Evolutionary conservation across 2,888 invertebrate genomes (phyloP).

Genomic region (Pyrrhosoma nymphula): DNA sequence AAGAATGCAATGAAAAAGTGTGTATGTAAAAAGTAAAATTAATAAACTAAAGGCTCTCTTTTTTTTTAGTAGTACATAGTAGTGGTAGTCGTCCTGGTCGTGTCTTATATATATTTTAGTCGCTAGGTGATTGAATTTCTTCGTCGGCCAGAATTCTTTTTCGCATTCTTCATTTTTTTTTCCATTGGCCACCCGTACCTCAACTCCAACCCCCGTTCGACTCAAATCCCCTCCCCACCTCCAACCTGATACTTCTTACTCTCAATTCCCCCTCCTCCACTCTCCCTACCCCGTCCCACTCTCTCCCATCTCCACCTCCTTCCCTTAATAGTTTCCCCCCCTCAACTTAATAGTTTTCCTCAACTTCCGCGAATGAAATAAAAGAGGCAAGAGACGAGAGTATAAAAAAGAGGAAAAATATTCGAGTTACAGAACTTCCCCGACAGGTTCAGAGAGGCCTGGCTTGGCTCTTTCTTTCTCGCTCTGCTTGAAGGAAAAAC

Average conservation of each 20-base stretch:
- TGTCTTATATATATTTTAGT: neutral
- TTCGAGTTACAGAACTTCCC: neutral
- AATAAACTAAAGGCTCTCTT: neutral
- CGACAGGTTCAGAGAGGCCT: neutral
- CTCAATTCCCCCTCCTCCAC: too few species aligned
- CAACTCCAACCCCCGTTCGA: too few species aligned
- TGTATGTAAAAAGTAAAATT: neutral
- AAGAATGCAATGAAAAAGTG: too few species aligned
- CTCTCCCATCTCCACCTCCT: neutral
- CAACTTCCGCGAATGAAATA: constrained; percentile 21
- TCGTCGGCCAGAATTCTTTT: neutral
- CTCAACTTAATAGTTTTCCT: constrained; percentile 7
- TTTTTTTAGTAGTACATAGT: neutral
- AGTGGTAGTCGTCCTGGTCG: neutral
- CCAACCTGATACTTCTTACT: neutral
- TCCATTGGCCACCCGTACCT: neutral
- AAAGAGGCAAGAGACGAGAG: neutral
- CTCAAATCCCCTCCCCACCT: too few species aligned
- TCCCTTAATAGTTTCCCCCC: neutral
- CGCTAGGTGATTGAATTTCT: constrained; percentile 35
- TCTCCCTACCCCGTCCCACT: neutral
- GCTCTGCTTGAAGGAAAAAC: neutral
- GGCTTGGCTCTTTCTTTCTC: neutral
- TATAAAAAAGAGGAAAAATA: neutral
- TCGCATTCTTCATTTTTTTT: neutral